A percentile compares a stretch with the other conserved stretches of the same genome.
These are phyloP conservation scores for Mormyrus hasselquistii DNA, from an alignment of 2,797 vertebrate species.

Conservation along the genomic window DNA sequence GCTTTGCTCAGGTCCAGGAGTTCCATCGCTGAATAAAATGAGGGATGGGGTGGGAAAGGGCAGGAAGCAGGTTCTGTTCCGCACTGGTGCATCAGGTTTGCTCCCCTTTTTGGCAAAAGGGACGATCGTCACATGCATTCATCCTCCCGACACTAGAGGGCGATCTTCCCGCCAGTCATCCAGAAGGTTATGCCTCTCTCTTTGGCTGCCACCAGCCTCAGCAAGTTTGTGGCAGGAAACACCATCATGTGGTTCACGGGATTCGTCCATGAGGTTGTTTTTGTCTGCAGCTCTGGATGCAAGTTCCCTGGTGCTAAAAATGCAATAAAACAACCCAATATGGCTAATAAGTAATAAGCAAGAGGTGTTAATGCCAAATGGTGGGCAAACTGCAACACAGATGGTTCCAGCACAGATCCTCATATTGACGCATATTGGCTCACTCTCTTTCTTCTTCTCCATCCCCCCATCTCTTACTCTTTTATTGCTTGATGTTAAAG, in stretches of 20 bases:
- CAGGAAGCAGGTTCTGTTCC: neutral
- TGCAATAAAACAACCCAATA: constrained; percentile 28
- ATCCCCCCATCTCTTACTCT: neutral
- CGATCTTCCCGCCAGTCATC: neutral
- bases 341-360: constrained; percentile 28
- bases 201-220: neutral
- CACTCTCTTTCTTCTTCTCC: neutral
- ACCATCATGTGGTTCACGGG: neutral
- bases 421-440: constrained; percentile 3
- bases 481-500: neutral
- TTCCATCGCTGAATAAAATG: neutral
- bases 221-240: neutral
- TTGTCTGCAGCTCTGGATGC: constrained; percentile 4
- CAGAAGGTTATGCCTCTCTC: neutral
- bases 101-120: neutral
- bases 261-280: neutral
- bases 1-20: neutral
- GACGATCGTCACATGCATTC: neutral
- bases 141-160: neutral
- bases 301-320: constrained; percentile 22
- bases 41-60: neutral
- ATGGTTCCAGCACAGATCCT: constrained; percentile 22
- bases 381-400: constrained; percentile 25
- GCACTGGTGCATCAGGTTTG: neutral
- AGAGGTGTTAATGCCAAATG: constrained; percentile 28